These are phyloP conservation scores for Lophius piscatorius DNA, from an alignment of 2,113 vertebrate species.

Conservation along the genomic window DNA sequence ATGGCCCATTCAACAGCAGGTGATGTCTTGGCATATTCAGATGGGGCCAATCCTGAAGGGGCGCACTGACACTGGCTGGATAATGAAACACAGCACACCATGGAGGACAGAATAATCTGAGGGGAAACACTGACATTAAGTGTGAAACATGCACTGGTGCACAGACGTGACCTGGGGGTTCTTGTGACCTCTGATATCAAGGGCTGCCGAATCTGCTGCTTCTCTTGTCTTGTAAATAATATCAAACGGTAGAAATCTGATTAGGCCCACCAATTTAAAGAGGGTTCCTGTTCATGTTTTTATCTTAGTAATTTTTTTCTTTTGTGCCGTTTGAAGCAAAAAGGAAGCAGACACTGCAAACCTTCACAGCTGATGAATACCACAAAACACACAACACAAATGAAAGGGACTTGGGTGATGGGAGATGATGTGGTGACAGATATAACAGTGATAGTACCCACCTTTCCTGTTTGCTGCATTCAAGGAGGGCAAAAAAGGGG, in stretches of 20 bases:
- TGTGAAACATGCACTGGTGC: slow-evolving; percentile 68
- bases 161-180: slow-evolving; percentile 42
- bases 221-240: slow-evolving; percentile 26
- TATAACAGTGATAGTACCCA: slow-evolving; percentile 80
- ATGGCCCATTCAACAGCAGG: slow-evolving; percentile 77
- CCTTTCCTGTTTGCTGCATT: slow-evolving; percentile 98
- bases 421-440: slow-evolving; percentile 35
- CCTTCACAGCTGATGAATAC: slow-evolving; percentile 30
- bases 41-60: slow-evolving; percentile 58
- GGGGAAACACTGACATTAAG: slow-evolving; percentile 50
- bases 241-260: slow-evolving; percentile 32
- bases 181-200: slow-evolving; percentile 55
- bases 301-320: background rate
- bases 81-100: slow-evolving; percentile 72
- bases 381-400: slow-evolving; percentile 49
- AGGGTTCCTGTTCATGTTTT: slow-evolving; percentile 7
- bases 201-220: slow-evolving; percentile 59
- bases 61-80: slow-evolving; percentile 55
- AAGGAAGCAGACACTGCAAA: slow-evolving; percentile 54
- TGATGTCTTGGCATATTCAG: slow-evolving; percentile 76
- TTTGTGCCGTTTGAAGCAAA: slow-evolving; percentile 1
- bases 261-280: slow-evolving; percentile 20
- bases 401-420: slow-evolving; percentile 36
- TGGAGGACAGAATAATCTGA: slow-evolving; percentile 60
- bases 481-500: slow-evolving; percentile 72